These are phyloP conservation scores for Enteromius afrohamiltoni DNA, from an alignment of 2,797 vertebrate species.

Conservation along the genomic window DNA sequence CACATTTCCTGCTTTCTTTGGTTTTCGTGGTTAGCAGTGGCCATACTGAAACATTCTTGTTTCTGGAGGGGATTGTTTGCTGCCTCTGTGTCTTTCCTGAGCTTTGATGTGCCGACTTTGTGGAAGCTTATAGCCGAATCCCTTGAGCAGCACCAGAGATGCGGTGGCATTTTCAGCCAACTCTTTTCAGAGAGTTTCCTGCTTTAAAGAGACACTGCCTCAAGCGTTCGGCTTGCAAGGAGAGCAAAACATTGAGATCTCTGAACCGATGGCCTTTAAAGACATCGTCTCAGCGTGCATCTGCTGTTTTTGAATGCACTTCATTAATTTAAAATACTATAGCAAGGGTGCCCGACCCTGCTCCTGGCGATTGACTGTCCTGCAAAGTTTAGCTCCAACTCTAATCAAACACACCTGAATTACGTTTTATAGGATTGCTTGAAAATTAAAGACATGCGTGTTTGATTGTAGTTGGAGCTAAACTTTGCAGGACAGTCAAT, in stretches of 20 bases:
- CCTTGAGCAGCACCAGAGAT: conserved; percentile 41
- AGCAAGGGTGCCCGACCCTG: neutral
- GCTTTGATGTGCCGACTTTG: conserved; percentile 41
- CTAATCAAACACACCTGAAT: too few relatives aligned
- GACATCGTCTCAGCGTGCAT: neutral
- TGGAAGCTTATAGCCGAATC: conserved; percentile 41
- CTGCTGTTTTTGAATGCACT: conserved; percentile 19
- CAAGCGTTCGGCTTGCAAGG: conserved; percentile 10
- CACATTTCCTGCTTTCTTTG: conserved; percentile 7
- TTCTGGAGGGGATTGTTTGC: conserved; percentile 34
- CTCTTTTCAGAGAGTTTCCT: conserved; percentile 17
- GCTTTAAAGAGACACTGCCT: conserved; percentile 44
- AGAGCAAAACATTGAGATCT: conserved; percentile 35
- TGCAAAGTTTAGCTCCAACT: too few relatives aligned
- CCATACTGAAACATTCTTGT: conserved; percentile 28
- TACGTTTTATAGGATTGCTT: too few relatives aligned
- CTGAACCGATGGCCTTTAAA: conserved; percentile 37
- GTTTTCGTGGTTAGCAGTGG: neutral
- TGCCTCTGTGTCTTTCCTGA: conserved; percentile 32
- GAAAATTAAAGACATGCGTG: too few relatives aligned
- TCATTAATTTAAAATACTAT: conserved; percentile 4
- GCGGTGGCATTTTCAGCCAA: conserved; percentile 31
- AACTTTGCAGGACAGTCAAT: too few relatives aligned
- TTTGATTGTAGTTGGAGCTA: too few relatives aligned
- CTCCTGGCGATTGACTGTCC: too few relatives aligned